Conservation (phyloP, 2,797 vertebrate genomes). For the Liasis olivaceus region DNA sequence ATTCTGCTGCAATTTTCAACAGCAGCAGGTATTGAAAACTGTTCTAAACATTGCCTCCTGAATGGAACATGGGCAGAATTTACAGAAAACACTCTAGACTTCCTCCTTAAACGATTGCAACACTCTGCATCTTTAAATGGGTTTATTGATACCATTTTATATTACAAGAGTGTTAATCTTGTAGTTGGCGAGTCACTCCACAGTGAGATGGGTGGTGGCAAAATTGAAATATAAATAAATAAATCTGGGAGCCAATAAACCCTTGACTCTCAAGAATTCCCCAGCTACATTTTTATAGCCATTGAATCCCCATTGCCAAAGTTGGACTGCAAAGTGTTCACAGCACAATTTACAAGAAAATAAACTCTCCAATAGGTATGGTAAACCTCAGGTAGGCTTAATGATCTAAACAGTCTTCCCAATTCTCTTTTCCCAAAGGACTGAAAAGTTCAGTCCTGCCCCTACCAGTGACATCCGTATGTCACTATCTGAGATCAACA, state of each 20-base stretch:
- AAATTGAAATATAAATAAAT: too few species aligned
- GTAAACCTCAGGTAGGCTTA: not conserved
- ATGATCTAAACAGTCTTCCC: not conserved
- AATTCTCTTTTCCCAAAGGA: not conserved
- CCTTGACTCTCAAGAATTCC: not conserved
- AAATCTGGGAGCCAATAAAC: not conserved
- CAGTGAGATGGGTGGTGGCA: too few species aligned
- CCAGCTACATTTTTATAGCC: not conserved
- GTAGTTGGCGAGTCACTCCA: too few species aligned
- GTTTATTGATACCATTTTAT: not conserved
- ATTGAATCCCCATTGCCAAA: not conserved
- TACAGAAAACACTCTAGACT: not conserved
- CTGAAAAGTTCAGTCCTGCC: not conserved
- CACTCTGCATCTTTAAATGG: not conserved
- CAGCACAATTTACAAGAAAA: not conserved
- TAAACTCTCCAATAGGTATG: not conserved
- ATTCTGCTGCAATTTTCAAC: not conserved
- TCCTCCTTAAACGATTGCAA: not conserved
- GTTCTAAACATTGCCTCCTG: not conserved
- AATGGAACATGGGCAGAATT: not conserved
- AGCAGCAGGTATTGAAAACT: not conserved
- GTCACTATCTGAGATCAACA: not conserved
- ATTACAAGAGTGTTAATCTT: not conserved
- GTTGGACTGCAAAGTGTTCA: not conserved
- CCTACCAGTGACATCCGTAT: not conserved